phyloP scores from a whole-genome alignment of 2,113 vertebrate genomes.

The Leucosticte australis region DNA sequence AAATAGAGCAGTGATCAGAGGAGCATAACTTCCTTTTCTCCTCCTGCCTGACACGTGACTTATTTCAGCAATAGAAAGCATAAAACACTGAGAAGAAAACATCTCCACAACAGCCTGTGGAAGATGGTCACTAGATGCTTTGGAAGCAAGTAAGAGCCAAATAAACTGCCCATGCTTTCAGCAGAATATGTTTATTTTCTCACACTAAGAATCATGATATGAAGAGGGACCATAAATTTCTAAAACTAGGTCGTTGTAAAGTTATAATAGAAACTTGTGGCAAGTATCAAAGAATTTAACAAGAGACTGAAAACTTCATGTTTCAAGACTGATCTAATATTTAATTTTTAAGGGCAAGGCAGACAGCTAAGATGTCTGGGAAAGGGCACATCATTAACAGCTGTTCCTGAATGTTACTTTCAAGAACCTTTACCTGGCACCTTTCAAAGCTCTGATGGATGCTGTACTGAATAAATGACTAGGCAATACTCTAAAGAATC shows the following conservation, averaged over 20 bases:
- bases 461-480: not conserved
- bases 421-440: not conserved
- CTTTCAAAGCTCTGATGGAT: not conserved
- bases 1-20: not conserved
- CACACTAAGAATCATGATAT: not conserved
- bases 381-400: not conserved
- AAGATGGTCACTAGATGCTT: not conserved
- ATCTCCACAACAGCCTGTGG: not conserved
- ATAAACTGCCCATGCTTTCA: not conserved
- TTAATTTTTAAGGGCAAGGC: not conserved
- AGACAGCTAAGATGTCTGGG: not conserved
- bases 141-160: not conserved
- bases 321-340: not conserved
- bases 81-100: not conserved
- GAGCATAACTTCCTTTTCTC: not conserved
- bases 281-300: not conserved
- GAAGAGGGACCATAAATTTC: not conserved
- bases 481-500: not conserved
- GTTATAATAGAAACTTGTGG: not conserved
- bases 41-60: accelerated
- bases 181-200: not conserved
- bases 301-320: not conserved
- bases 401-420: not conserved
- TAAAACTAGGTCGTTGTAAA: not conserved
- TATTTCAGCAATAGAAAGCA: not conserved